Evolutionary conservation across 2,888 invertebrate species (phyloP), one percentile per base, ranked within the genome.

Genomic region (Ormyrus rosae): DNA sequence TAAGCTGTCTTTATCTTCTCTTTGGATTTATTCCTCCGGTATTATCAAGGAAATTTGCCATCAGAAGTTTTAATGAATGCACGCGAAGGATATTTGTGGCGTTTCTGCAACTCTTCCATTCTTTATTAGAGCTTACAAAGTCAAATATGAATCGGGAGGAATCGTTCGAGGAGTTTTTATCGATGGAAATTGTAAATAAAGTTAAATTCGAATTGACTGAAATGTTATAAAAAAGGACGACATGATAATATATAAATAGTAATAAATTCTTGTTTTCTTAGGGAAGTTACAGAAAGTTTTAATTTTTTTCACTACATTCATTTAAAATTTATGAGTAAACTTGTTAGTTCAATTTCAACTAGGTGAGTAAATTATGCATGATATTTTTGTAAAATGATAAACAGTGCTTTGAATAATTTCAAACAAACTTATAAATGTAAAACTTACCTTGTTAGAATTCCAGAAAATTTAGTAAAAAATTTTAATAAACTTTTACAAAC

Each of bases 11-110:
- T 76, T 70, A 70, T 77, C 77, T 64, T 4, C 34, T 34, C 76
- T 53, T 68, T 7, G 11, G 63, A 69, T 69, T 69, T 77, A 77
- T 64, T 70, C 70, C 64, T 64, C 58, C 5, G 0, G 61, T 48
- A 76, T 76, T 76, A 69, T 76, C 61, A 76, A 63, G 76, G 11
- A 76, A 63, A 76, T 76, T 76, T 63, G 60, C 68, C 51, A 67
- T 75, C 75, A 53, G 0, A 75, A 75, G 60, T 75, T 75, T 75
- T 68, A 75, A 75, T 75, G 75, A 75, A 75, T 68, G 75, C 68
- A 67, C 58, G n/a, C 11, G 34, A 9, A 45, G 19, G 48, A 34
- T 34, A 34, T 34, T 34, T 34, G 34, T 34, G 34, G 34, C 34
- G 34, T 34, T 34, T 34, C 34, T 34, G 34, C 34, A 34, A 4